Evolutionary conservation across 2,113 vertebrate species (phyloP).

Genomic region (Poeciliopsis retropinna): DNA sequence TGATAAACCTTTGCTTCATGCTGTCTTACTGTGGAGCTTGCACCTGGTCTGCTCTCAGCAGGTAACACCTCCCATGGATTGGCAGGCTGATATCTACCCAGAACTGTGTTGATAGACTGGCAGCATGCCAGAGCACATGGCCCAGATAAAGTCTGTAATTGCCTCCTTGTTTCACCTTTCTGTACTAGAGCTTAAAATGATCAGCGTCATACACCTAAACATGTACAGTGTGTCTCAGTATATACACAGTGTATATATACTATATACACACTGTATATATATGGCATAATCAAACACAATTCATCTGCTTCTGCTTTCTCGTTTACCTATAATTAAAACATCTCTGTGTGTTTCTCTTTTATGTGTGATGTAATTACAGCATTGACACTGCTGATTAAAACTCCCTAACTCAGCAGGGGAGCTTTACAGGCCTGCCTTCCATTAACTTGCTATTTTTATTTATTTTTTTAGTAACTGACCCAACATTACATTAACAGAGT

Average conservation of each 20-base stretch:
- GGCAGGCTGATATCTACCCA: constrained; percentile 58
- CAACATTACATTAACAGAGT: background rate
- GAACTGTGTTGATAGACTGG: constrained; percentile 30
- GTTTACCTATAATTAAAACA: constrained; percentile 52
- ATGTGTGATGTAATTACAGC: constrained; percentile 51
- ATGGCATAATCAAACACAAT: constrained; percentile 32
- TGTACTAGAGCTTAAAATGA: background rate
- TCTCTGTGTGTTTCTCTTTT: constrained; percentile 54
- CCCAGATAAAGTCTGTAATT: constrained; percentile 35
- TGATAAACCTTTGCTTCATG: constrained; percentile 52
- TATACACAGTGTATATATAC: no score
- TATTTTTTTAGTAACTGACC: background rate
- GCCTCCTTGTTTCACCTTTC: background rate
- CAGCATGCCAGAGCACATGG: constrained; percentile 50
- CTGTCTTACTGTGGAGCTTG: constrained; percentile 61
- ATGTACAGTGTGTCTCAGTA: background rate
- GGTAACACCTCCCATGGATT: constrained; percentile 54
- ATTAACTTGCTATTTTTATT: background rate
- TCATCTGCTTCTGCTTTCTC: constrained; percentile 24
- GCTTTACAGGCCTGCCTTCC: background rate
- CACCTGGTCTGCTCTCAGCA: constrained; percentile 69
- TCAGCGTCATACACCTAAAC: background rate
- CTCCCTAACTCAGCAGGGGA: constrained; percentile 51
- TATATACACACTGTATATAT: constrained; percentile 5
- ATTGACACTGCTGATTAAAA: constrained; percentile 61